Percentiles rank a stretch among this genome's conserved stretches.
These are phyloP conservation scores for Stegastes partitus DNA, from an alignment of 2,113 vertebrate genomes.

Conservation along the genomic window DNA sequence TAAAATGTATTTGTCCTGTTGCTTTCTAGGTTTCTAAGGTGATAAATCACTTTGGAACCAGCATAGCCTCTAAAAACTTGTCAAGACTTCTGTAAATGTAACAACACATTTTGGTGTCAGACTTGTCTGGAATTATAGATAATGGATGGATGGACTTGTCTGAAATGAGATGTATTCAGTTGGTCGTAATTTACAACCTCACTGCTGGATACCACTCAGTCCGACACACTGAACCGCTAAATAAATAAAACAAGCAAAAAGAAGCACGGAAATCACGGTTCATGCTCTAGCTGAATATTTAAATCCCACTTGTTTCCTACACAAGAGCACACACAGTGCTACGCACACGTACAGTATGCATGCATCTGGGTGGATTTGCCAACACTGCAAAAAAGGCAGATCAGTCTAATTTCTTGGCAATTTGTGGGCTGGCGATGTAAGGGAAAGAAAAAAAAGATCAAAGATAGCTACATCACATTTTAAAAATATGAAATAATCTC, in stretches of 20 bases:
- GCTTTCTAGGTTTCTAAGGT: too few relatives aligned
- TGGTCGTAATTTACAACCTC: too few relatives aligned
- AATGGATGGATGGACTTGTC: too few relatives aligned
- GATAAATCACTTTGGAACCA: too few relatives aligned
- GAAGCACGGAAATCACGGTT: not conserved
- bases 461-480: not conserved
- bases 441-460: not conserved
- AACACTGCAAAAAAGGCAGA: conserved; percentile 19
- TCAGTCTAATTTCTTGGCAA: not conserved
- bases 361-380: not conserved
- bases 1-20: too few relatives aligned
- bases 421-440: too few relatives aligned
- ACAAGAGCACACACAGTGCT: conserved; percentile 17
- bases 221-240: not conserved
- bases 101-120: too few relatives aligned
- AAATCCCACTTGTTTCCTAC: conserved; percentile 46
- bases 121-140: too few relatives aligned
- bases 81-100: too few relatives aligned
- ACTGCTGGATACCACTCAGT: too few relatives aligned
- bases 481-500: conserved; percentile 8
- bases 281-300: not conserved
- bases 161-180: too few relatives aligned
- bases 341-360: not conserved
- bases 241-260: conserved; percentile 51
- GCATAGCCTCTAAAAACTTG: too few relatives aligned